phyloP scores from a whole-genome alignment of 2,888 invertebrate species.

The Dione vanillae region DNA sequence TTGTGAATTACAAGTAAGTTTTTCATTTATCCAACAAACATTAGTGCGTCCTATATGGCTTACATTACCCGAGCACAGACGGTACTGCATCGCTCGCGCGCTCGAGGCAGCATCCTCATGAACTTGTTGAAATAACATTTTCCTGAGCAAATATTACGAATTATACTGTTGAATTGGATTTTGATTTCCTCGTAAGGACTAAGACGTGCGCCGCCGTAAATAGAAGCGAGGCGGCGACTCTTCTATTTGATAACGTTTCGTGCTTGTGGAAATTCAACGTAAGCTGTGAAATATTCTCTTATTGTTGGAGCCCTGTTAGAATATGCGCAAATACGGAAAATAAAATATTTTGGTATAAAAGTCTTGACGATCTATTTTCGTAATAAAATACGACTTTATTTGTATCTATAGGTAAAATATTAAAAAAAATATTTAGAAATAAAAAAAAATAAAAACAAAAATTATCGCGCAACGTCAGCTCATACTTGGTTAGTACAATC shows the following conservation, averaged over 20 bases:
- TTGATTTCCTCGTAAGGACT: neutral
- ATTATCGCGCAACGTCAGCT: too few species aligned
- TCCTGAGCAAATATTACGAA: constrained; percentile 5
- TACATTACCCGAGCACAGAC: neutral
- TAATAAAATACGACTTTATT: too few species aligned
- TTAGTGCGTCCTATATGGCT: neutral
- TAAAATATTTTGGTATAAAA: too few species aligned
- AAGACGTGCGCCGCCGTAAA: neutral
- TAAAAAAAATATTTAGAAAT: too few species aligned
- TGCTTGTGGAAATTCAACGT: neutral
- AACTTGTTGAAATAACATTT: constrained; percentile 14
- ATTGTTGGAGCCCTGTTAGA: neutral
- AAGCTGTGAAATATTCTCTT: neutral
- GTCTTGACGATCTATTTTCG: too few species aligned
- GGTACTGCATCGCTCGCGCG: neutral
- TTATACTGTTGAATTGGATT: neutral
- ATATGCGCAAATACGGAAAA: neutral
- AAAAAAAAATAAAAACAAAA: too few species aligned
- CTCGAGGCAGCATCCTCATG: too few species aligned
- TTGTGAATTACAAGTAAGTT: too few species aligned
- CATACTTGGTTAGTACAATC: too few species aligned
- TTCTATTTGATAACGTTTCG: neutral
- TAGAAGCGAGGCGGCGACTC: neutral
- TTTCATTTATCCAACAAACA: too few species aligned
- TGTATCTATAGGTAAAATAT: too few species aligned